A percentile compares a stretch with the other conserved stretches of the same genome.
These are phyloP conservation scores for Torymus tubicola DNA, from an alignment of 2,888 invertebrate genomes.

Conservation along the genomic window DNA sequence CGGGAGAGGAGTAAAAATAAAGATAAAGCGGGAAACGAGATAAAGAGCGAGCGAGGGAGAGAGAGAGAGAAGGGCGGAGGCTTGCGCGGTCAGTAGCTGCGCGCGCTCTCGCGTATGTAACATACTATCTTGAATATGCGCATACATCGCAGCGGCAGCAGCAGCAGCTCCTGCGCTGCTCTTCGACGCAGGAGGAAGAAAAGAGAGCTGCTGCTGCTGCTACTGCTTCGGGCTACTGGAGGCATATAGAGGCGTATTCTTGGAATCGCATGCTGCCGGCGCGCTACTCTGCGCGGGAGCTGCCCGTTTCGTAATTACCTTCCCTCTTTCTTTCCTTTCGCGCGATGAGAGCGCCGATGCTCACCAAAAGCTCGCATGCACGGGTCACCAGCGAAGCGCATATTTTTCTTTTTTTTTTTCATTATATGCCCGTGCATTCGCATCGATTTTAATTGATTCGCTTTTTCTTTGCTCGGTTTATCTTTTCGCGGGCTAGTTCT, in stretches of 20 bases:
- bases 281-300: conserved; percentile 74
- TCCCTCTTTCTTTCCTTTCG: conserved; percentile 66
- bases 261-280: conserved; percentile 71
- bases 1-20: conserved; percentile 58
- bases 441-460: conserved; percentile 32
- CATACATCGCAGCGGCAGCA: conserved; percentile 68
- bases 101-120: conserved; percentile 72
- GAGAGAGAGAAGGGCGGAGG: conserved; percentile 53
- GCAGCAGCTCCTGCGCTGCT: conserved; percentile 22
- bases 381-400: not conserved
- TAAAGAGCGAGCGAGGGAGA: conserved; percentile 21
- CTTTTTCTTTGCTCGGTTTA: not conserved
- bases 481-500: not conserved
- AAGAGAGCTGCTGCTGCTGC: conserved; percentile 22
- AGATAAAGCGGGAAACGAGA: conserved; percentile 53
- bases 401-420: not conserved
- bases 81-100: conserved; percentile 70
- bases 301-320: conserved; percentile 75
- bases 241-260: conserved; percentile 68
- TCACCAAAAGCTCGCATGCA: not conserved
- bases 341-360: conserved; percentile 27
- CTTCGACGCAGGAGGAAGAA: conserved; percentile 31
- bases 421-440: not conserved
- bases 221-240: conserved; percentile 28
- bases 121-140: conserved; percentile 76